Conservation (phyloP, 2,888 invertebrate species). For the Laspeyria flexula region DNA sequence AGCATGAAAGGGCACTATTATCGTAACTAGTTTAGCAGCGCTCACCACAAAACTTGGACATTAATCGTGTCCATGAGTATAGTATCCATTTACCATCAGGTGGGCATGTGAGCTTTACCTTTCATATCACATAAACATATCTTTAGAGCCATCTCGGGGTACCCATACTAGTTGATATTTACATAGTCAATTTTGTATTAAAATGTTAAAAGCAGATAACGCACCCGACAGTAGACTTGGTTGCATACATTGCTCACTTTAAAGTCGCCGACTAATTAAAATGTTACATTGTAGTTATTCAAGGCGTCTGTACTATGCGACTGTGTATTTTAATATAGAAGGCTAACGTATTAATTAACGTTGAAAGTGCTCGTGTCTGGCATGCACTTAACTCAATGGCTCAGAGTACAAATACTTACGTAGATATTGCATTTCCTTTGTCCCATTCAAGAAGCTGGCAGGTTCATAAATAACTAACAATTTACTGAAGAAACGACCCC, state of each 20-base stretch:
- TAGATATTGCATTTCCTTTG: constrained; percentile 29
- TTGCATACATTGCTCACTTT: constrained; percentile 53
- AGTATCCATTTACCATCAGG: constrained; percentile 38
- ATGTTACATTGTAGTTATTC: constrained; percentile 64
- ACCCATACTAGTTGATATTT: constrained; percentile 25
- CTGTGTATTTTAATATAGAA: constrained; percentile 52
- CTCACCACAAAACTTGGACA: constrained; percentile 21
- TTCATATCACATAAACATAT: constrained; percentile 36
- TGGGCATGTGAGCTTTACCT: constrained; percentile 24
- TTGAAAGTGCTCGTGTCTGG: constrained; percentile 44
- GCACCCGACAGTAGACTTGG: constrained; percentile 26
- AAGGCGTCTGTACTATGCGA: constrained; percentile 52
- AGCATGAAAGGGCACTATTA: constrained; percentile 24
- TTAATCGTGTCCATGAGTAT: constrained; percentile 17
- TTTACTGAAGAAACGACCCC: constrained; percentile 22
- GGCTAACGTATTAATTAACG: constrained; percentile 60
- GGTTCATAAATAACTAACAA: constrained; percentile 37
- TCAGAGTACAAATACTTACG: constrained; percentile 32
- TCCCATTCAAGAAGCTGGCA: constrained; percentile 8
- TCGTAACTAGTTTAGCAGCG: constrained; percentile 39
- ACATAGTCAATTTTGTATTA: constrained; percentile 29
- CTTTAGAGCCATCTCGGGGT: constrained; percentile 19
- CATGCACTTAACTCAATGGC: constrained; percentile 40
- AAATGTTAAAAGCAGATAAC: constrained; percentile 28
- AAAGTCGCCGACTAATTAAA: constrained; percentile 67